Base-by-base conservation (phyloP, 2,113 vertebrate species). In the Phoxinus phoxinus region DNA sequence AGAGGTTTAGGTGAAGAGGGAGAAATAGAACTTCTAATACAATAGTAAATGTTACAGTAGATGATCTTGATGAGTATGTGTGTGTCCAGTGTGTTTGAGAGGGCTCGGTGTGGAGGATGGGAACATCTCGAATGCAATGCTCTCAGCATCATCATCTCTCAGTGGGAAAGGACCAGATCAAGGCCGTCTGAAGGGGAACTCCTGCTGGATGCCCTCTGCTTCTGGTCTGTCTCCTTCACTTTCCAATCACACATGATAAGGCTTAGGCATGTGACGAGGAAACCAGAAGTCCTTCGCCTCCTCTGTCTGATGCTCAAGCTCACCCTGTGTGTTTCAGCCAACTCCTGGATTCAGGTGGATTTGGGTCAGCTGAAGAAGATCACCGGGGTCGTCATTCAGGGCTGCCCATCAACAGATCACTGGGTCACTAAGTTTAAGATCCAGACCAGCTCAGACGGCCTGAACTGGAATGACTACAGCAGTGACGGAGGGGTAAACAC, bases 401-500 rank as follows among this genome's bases (percentile, higher is more conserved):
- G 94, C 56, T 95, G 95, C 82, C 91, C 94, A 6, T 69, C 88
- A 1, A 81, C 79, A 6, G 93, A 95, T 69, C 8, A 93, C 91
- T 96, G 95, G 95, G 59, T 95, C 35, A 93, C 92, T 56, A 93
- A 90, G 59, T 95, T 94, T 85, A 94, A 91, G 74, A n/a, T 96
- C 56, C 92, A 95, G 89, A 93, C 93, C 92, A 95, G 94, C 30
- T 51, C 76, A 56, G 90, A 95, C 3, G 93, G 94, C 58, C 2
- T 15, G 0, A 84, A n/a, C 21, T 96, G 95, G 95, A 92, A 53
- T 0, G 88, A 93, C 81, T 93, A 95, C 92, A 87, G 65, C 2
- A 84, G 69, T 0, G 94, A 95, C 0, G 95, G 93, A 13, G 56
- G 61, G 58, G 95, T 95, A 84, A 13, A 30, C 13, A 27, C 51